Percentiles rank a stretch among this genome's conserved stretches.
Conservation (phyloP, 2,888 invertebrate genomes). For the Agrochola macilenta region DNA sequence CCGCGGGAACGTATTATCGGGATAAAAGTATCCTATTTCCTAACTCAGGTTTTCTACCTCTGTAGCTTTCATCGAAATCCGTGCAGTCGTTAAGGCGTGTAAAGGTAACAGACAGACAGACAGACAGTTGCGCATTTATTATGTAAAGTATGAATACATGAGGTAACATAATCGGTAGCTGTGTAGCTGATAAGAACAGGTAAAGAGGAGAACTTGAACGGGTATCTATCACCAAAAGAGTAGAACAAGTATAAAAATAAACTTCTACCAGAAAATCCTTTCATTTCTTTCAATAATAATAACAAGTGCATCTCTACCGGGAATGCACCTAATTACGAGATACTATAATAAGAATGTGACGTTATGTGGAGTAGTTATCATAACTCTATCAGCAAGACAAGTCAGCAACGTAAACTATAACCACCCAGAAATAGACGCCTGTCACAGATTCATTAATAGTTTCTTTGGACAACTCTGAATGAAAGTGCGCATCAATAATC, state of each 20-base stretch:
- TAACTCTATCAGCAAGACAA: background rate
- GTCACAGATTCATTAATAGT: background rate
- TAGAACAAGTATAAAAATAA: background rate
- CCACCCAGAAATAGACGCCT: background rate
- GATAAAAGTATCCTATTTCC: no score
- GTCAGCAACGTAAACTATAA: background rate
- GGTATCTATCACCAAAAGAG: background rate
- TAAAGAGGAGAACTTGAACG: background rate
- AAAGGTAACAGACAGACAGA: no score
- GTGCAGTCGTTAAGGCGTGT: background rate
- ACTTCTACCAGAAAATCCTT: background rate
- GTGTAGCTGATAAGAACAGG: background rate
- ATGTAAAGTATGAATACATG: no score
- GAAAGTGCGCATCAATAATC: no score
- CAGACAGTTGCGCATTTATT: no score
- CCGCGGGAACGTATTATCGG: no score
- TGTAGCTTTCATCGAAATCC: background rate
- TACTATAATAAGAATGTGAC: background rate
- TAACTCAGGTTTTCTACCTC: no score
- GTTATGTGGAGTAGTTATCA: background rate
- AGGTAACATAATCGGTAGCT: background rate
- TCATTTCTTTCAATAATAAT: background rate
- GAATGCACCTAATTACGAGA: background rate
- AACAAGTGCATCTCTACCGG: background rate
- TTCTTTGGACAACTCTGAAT: no score